These are phyloP conservation scores for Enteromius thamalakanensis DNA, from an alignment of 2,797 vertebrate species.

Conservation along the genomic window DNA sequence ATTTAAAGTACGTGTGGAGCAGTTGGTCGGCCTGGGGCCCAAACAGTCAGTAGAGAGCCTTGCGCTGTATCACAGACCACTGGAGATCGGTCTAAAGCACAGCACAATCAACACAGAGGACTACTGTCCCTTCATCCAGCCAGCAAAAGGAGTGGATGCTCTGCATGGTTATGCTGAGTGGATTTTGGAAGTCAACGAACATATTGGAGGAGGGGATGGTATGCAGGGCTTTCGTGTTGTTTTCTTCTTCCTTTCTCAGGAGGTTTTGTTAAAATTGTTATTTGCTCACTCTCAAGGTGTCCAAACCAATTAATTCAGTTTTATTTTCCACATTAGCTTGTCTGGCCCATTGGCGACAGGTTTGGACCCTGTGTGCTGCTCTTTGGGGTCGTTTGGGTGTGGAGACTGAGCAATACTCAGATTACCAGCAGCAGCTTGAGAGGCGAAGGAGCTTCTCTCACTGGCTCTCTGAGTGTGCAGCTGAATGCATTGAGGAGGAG, in stretches of 20 bases:
- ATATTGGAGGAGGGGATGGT: constrained; percentile 74
- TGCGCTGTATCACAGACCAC: constrained; percentile 79
- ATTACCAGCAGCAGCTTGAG: constrained; percentile 83
- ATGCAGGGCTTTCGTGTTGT: background rate
- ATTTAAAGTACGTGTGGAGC: constrained; percentile 90
- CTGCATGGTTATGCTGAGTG: constrained; percentile 90
- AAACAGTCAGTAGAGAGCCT: constrained; percentile 68
- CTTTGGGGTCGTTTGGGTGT: constrained; percentile 85
- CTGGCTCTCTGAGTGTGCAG: constrained; percentile 85
- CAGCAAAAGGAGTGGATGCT: constrained; percentile 82
- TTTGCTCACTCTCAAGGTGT: background rate
- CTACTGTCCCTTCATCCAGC: constrained; percentile 82
- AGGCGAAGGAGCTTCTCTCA: constrained; percentile 85
- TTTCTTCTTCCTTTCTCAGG: background rate
- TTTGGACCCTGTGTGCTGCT: constrained; percentile 91
- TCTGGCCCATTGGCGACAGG: constrained; percentile 84
- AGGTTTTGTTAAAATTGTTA: background rate
- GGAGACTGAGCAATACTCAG: constrained; percentile 64
- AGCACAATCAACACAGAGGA: constrained; percentile 80
- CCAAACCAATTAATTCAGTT: background rate
- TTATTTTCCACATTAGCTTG: constrained; percentile 66
- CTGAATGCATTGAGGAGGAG: constrained; percentile 82
- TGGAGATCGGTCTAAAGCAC: constrained; percentile 91
- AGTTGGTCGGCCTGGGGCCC: constrained; percentile 77
- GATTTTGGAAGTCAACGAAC: constrained; percentile 73